These are phyloP conservation scores for Silurus lanzhouensis DNA, from an alignment of 2,797 vertebrate genomes.

Conservation along the genomic window DNA sequence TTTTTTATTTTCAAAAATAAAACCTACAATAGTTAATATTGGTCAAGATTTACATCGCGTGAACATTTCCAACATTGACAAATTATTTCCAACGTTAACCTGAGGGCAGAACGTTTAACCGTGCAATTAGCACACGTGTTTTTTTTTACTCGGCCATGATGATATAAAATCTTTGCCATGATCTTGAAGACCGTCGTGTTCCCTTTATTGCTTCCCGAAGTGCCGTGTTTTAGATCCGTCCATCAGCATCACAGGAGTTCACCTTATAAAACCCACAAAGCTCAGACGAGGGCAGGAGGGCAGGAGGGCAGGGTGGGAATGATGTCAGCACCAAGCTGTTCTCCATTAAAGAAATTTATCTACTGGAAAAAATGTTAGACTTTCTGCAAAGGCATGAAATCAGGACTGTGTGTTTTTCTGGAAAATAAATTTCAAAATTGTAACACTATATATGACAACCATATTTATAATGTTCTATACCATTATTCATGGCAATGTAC, in stretches of 20 bases:
- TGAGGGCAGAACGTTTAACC: not conserved
- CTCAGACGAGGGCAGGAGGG: not conserved
- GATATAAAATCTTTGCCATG: not conserved
- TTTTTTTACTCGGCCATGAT: not conserved
- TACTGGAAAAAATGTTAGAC: not conserved
- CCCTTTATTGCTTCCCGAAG: not conserved
- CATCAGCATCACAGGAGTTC: not conserved
- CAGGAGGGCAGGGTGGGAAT: not conserved
- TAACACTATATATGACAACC: not conserved
- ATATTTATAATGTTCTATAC: not conserved
- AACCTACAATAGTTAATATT: not conserved
- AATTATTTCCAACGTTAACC: not conserved
- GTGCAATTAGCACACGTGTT: not conserved
- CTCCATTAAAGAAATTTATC: too few species aligned
- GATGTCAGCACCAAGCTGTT: not conserved
- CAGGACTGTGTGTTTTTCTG: not conserved
- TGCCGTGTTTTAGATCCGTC: slow-evolving; percentile 6
- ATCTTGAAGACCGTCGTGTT: not conserved
- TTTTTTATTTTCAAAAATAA: too few species aligned
- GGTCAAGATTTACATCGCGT: not conserved
- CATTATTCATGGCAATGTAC: too few species aligned
- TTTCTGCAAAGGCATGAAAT: not conserved
- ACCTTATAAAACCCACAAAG: not conserved
- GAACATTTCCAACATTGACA: not conserved
- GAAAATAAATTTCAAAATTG: too few species aligned